Evolutionary conservation across 2,888 invertebrate genomes (phyloP), one percentile per base, ranked within the genome.

Genomic region (Hesperia comma): DNA sequence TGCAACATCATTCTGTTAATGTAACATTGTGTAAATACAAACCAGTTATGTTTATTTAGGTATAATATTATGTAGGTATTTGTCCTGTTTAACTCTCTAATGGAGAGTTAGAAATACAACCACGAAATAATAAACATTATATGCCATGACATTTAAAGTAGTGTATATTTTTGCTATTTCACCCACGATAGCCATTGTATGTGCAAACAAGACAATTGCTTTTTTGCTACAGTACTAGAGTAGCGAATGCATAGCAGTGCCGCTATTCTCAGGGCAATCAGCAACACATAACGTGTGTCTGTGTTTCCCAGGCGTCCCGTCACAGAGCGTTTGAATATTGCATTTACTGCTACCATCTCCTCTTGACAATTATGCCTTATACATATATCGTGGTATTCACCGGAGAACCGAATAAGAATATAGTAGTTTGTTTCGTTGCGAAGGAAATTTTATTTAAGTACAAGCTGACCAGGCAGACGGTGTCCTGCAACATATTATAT

Each of bases 261-360:
- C 76, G 74, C 80, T 80, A 83, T 84, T 85, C 84, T 82, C 84
- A 73, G 79, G 84, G 87, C 87, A 90, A 89, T 90, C 87, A 86
- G 84, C 84, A 78, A 79, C 81, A 83, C 81, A 85, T 84, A 61
- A 85, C 83, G 82, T 81, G 79, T 79, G 83, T 84, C 80, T 82
- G 80, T 71, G 68, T 69, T 79, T 84, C 88, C 85, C 87, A 68
- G 72, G 88, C 78, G 87, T 74, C 77, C 83, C 84, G 84, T 87
- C 75, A 77, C 80, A 72, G 79, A 80, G 79, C 79, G 82, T 87
- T 81, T 91, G 90, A 89, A 90, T 90, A 90, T 90, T 90, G 84
- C 87, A 91, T 89, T 87, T 84, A 85, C 77, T 69, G 75, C 77
- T 74, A 78, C 82, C 82, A 61, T 69, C 69, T 72, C 63, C 54